These are phyloP conservation scores for Lateolabrax maculatus DNA, from an alignment of 2,797 vertebrate species.

Conservation along the genomic window DNA sequence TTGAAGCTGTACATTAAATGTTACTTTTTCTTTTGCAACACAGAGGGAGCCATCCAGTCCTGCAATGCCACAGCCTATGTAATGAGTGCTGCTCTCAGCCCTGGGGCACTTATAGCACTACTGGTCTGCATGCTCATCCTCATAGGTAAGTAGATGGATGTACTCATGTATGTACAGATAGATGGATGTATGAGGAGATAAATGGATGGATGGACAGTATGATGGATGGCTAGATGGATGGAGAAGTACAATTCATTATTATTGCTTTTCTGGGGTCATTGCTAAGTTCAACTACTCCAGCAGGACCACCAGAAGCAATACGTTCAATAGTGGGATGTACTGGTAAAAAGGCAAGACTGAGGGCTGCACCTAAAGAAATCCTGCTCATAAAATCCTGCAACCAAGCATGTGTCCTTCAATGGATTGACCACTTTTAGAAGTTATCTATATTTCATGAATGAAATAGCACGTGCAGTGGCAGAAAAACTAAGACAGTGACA, in stretches of 20 bases:
- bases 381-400: slow-evolving; percentile 34
- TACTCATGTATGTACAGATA: slow-evolving; percentile 29
- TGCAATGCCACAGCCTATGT: slow-evolving; percentile 95
- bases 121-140: slow-evolving; percentile 97
- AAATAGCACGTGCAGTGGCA: slow-evolving; percentile 36
- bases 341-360: slow-evolving; percentile 20
- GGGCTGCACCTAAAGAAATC: neutral
- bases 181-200: slow-evolving; percentile 24
- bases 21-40: slow-evolving; percentile 73
- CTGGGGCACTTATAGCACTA: slow-evolving; percentile 96
- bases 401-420: slow-evolving; percentile 60
- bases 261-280: slow-evolving; percentile 41
- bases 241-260: slow-evolving; percentile 48
- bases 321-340: slow-evolving; percentile 13
- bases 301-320: slow-evolving; percentile 15
- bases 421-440: slow-evolving; percentile 65
- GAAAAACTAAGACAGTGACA: slow-evolving; percentile 52
- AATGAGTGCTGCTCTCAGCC: slow-evolving; percentile 93
- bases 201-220: slow-evolving; percentile 24
- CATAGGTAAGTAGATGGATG: slow-evolving; percentile 89
- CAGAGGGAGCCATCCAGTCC: slow-evolving; percentile 92
- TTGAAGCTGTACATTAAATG: slow-evolving; percentile 28
- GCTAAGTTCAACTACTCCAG: slow-evolving; percentile 38
- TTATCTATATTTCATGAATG: slow-evolving; percentile 64
- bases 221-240: slow-evolving; percentile 32